A percentile compares a stretch with the other conserved stretches of the same genome.
Conservation (phyloP, 1,140 invertebrate genomes). For the Pinna nobilis region DNA sequence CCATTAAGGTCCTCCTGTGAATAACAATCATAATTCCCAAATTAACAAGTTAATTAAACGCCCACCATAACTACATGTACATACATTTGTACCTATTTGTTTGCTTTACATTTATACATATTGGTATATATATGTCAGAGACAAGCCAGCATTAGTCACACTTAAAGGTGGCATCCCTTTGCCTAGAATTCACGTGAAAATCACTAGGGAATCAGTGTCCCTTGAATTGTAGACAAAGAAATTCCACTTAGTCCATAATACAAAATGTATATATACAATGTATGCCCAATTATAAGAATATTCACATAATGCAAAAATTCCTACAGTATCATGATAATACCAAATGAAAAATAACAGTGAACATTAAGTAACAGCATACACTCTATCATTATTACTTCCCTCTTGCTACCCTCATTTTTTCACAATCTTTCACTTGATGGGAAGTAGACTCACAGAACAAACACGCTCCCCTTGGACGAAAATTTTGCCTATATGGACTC, state of each 20-base stretch:
- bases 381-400: conserved; percentile 3
- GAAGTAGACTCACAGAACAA: conserved; percentile 19
- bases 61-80: neutral
- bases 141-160: no score
- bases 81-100: neutral
- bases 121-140: no score
- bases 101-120: neutral
- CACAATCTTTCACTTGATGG: conserved; percentile 30
- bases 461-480: conserved; percentile 14
- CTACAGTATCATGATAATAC: no score
- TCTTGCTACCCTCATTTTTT: conserved; percentile 25
- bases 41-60: neutral
- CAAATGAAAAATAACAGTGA: neutral
- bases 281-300: neutral
- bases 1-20: neutral
- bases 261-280: neutral
- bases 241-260: neutral
- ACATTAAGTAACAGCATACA: neutral
- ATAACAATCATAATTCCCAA: neutral
- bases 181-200: conserved; percentile 19
- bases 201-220: conserved; percentile 34
- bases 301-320: neutral
- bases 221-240: conserved; percentile 14
- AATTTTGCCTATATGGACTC: neutral
- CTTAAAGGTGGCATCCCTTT: conserved; percentile 17